Percentiles rank a stretch among this genome's conserved stretches.
These are phyloP conservation scores for Pelvicachromis taeniatus DNA, from an alignment of 2,113 vertebrate genomes.

Conservation along the genomic window DNA sequence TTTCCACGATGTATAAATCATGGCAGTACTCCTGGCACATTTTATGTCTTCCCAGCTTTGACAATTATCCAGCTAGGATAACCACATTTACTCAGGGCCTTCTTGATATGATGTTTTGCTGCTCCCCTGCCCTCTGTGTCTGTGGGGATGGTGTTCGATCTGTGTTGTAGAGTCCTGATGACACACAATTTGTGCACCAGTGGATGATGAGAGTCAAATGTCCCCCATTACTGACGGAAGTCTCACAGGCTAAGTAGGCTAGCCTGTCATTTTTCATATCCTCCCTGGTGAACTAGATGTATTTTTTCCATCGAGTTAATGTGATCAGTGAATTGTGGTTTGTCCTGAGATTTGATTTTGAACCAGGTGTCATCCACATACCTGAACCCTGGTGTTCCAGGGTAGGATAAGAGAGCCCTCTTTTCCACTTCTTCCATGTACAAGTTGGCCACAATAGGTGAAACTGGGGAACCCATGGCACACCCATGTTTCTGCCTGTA, in stretches of 20 bases:
- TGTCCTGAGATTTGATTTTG: background rate
- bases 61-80: too few species aligned
- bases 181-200: background rate
- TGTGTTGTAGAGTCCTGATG: background rate
- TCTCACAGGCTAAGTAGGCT: background rate
- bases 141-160: background rate
- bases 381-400: background rate
- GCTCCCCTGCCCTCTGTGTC: background rate
- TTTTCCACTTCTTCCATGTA: too few species aligned
- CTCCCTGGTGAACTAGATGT: background rate
- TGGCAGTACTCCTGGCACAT: too few species aligned
- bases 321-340: background rate
- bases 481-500: too few species aligned
- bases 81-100: background rate
- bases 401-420: too few species aligned
- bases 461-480: too few species aligned
- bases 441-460: too few species aligned
- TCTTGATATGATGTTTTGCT: background rate
- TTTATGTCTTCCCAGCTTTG: too few species aligned
- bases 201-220: background rate
- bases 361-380: background rate
- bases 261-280: background rate
- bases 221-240: background rate
- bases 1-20: too few species aligned
- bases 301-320: background rate